These are phyloP conservation scores for Anhinga rufa DNA, from an alignment of 2,113 vertebrate species.

Conservation along the genomic window DNA sequence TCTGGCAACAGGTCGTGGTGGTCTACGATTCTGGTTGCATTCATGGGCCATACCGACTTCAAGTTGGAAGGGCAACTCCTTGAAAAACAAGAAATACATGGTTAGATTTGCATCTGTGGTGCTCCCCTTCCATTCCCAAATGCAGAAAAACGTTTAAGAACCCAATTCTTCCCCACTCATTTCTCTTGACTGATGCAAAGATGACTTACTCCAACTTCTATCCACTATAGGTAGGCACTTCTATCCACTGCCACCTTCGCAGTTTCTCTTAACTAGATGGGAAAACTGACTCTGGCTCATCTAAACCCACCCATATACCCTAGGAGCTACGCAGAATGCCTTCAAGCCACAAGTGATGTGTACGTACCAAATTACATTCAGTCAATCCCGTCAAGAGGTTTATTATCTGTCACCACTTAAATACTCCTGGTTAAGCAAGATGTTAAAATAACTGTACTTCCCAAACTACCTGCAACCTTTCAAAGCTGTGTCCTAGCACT, in stretches of 20 bases:
- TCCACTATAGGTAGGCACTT: too few relatives aligned
- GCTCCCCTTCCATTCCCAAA: not conserved
- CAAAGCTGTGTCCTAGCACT: not conserved
- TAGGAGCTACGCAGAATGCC: not conserved
- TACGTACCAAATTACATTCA: not conserved
- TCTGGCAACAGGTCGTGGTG: slow-evolving; percentile 77
- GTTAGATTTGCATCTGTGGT: slow-evolving; percentile 23
- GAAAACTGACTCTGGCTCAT: not conserved
- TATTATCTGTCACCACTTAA: not conserved
- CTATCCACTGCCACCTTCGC: not conserved
- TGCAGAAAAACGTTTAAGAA: not conserved
- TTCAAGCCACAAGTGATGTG: not conserved
- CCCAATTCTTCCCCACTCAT: not conserved
- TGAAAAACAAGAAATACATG: slow-evolving; percentile 39
- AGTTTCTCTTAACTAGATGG: not conserved
- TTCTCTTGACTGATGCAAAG: not conserved
- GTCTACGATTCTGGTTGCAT: slow-evolving; percentile 66
- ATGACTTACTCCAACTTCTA: not conserved
- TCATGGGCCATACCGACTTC: slow-evolving; percentile 81
- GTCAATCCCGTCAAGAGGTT: not conserved
- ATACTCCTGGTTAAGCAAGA: not conserved
- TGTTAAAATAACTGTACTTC: not conserved
- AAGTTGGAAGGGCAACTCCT: slow-evolving; percentile 76
- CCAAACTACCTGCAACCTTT: not conserved
- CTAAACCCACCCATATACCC: not conserved